Evolutionary conservation across 2,113 vertebrate species (phyloP).

Genomic region (Dascyllus trimaculatus): DNA sequence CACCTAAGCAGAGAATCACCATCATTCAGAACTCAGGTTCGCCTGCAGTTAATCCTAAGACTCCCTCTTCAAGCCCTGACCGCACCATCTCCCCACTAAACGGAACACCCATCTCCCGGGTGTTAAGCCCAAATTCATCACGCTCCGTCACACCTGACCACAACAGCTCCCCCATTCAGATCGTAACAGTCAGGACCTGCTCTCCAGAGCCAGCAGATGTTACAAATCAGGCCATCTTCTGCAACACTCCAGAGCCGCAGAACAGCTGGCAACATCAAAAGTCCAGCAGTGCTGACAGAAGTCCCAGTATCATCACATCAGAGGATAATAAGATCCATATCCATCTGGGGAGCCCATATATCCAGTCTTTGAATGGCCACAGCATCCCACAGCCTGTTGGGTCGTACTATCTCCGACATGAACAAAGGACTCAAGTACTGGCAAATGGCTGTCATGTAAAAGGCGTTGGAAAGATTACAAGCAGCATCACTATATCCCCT

Average conservation of each 20-base stretch:
- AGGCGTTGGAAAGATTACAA: constrained; percentile 94
- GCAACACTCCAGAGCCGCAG: constrained; percentile 90
- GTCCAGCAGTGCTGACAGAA: constrained; percentile 90
- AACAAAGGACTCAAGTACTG: constrained; percentile 91
- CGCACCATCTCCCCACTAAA: constrained; percentile 87
- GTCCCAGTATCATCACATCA: constrained; percentile 93
- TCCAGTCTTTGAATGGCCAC: constrained; percentile 87
- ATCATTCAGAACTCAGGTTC: constrained; percentile 91
- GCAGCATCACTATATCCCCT: constrained; percentile 97
- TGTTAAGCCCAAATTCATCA: constrained; percentile 89
- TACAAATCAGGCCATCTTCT: constrained; percentile 85
- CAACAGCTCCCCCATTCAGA: constrained; percentile 90
- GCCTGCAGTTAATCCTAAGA: constrained; percentile 84
- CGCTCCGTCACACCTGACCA: constrained; percentile 91
- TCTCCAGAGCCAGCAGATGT: constrained; percentile 89
- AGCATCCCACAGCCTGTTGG: constrained; percentile 83
- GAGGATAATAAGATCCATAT: constrained; percentile 99
- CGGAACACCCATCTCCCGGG: constrained; percentile 84
- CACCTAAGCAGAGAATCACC: constrained; percentile 95
- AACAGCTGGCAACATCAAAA: constrained; percentile 91
- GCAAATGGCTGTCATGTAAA: constrained; percentile 89
- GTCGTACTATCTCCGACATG: constrained; percentile 86
- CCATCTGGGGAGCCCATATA: constrained; percentile 93
- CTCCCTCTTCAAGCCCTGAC: constrained; percentile 85
- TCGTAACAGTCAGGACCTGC: constrained; percentile 88